Conservation (phyloP, 2,113 vertebrate genomes). For the Phylloscopus trochilus region DNA sequence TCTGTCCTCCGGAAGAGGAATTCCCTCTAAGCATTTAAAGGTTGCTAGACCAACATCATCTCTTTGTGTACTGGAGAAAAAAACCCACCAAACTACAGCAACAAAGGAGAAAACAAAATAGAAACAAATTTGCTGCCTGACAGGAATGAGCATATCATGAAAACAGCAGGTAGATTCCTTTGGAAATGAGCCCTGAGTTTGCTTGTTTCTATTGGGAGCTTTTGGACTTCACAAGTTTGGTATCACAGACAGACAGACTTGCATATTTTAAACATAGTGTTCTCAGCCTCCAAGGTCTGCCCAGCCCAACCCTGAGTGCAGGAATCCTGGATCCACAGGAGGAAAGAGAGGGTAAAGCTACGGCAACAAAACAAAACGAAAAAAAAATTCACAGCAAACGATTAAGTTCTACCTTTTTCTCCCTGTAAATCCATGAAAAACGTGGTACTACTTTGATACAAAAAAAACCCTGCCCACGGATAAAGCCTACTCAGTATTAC, state of each 20-base stretch:
- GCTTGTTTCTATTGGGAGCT: neutral
- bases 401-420: neutral
- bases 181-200: rapidly evolving
- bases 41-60: neutral
- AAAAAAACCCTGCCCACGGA: neutral
- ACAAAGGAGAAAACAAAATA: neutral
- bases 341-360: neutral
- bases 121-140: neutral
- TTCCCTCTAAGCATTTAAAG: neutral
- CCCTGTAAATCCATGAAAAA: neutral
- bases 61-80: neutral
- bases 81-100: neutral
- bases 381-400: neutral
- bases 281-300: neutral
- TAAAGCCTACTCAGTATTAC: neutral
- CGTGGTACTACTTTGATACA: rapidly evolving
- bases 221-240: neutral
- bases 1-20: neutral
- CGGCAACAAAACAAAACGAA: neutral
- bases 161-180: neutral
- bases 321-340: neutral
- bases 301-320: neutral
- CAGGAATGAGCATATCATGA: neutral
- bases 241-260: neutral
- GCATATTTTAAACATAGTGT: neutral